Base-by-base conservation (phyloP, 2,797 vertebrate genomes). In the Hipposideros larvatus region DNA sequence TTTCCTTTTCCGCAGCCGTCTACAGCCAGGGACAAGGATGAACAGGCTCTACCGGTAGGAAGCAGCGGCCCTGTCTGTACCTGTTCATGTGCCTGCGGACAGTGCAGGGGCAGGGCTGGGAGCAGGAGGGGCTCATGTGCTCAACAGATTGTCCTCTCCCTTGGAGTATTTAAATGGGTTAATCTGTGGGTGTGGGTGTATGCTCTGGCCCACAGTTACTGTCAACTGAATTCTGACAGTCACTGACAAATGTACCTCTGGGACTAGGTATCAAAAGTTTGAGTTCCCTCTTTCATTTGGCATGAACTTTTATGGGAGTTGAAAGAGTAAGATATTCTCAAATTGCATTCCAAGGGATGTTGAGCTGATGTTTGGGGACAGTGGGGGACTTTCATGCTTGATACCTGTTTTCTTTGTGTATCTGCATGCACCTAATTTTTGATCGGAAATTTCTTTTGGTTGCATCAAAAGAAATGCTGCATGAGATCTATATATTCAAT, bases 31-130 rank as follows among this genome's bases (percentile, higher is more conserved):
- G 99, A 98, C 96, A 98, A 99, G 97, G 99, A 99, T 98, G 99
- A 99, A 94, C 98, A 99, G 93, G 99, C 99, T 63, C 95, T 99
- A 97, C 99, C 99, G 99, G 99, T 99, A 99, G 98, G 99, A 92
- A 97, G 86, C 95, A 97, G 73, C 88, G 86, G 92, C 65, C 96
- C 41, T 91, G 11, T 91, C 68, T 95, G n/a, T 97, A 74, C 90
- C 59, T 96, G 65, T 77, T 34, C 80, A 53, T 97, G 96, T 97
- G 48, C 96, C 98, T 97, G 93, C 96, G 87, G 85, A 95, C 53
- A 57, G 26, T 26, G 61, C 92, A 66, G 77, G 31, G 21, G 37
- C 13, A 7, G 24, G 61, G 80, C 18, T 16, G 86, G 91, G 88
- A 83, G 53, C 43, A 51, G 24, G 28, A 88, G 68, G 26, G 37